Evolutionary conservation across 2,888 invertebrate species (phyloP), one percentile per base, ranked within the genome.

Genomic region (Platycnemis pennipes): DNA sequence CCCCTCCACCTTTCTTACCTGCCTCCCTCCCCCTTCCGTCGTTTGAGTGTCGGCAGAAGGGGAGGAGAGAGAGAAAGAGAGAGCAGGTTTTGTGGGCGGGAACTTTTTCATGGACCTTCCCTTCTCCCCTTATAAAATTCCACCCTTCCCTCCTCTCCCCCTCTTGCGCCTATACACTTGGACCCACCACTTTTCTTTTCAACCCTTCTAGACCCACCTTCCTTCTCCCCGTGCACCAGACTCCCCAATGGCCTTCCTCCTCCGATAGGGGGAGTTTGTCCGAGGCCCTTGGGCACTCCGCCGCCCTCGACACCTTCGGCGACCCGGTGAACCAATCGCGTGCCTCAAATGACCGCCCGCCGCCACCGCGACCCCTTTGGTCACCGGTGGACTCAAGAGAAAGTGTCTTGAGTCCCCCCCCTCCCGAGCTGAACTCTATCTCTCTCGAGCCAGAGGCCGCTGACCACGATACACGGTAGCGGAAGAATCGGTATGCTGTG

Each of bases 51-150:
- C 53, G n/a, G n/a, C n/a, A n/a, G 56, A 91, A 44, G n/a, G 26
- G 53, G 22, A n/a, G n/a, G n/a, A n/a, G 53, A 42, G 42, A 37
- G 89, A 13, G 46, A 37, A 49, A 26, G 42, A 44, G 63, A 91
- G 91, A 44, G 91, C 91, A 44, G 56, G 91, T 91, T 91, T 42
- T 42, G 44, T 56, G 63, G 91, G 63, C 44, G 69, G 63, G 26
- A 91, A 91, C 63, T 37, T 77, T 77, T 77, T 37, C 31, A 37
- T 26, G 77, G 37, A 22, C 31, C 77, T 26, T 45, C 87, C 87
- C 85, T 26, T 37, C 45, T 16, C 77, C 63, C 37, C 37, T 37
- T 37, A 37, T 13, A 77, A 77, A 77, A 87, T 22, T n/a, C 87
- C 87, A 22, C 87, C n/a, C 87, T 45, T 37, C 22, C 26, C 31